These are phyloP conservation scores for Uria aalge DNA, from an alignment of 2,113 vertebrate species.

Conservation along the genomic window DNA sequence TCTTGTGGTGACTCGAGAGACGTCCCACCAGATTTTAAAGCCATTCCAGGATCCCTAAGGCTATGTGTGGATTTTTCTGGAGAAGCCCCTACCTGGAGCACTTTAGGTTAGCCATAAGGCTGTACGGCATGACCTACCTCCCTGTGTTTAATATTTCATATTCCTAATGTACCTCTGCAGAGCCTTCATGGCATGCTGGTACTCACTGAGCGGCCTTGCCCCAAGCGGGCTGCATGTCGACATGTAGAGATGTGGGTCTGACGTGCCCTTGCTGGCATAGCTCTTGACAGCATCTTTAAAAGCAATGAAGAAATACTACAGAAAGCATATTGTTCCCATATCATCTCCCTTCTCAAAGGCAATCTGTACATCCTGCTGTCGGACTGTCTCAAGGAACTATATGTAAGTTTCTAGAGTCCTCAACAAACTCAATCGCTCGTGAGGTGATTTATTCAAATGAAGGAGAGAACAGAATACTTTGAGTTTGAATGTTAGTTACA, in stretches of 20 bases:
- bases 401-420: not conserved
- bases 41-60: not conserved
- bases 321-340: not conserved
- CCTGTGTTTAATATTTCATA: not conserved
- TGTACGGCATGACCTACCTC: not conserved
- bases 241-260: fast-evolving
- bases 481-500: not conserved
- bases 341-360: not conserved
- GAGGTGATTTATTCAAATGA: not conserved
- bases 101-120: fast-evolving
- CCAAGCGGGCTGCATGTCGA: fast-evolving
- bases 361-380: not conserved
- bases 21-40: not conserved
- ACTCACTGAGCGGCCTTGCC: not conserved
- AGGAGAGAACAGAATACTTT: not conserved
- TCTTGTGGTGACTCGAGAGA: not conserved
- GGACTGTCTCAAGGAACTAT: not conserved
- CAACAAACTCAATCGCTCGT: fast-evolving
- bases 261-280: fast-evolving
- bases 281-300: not conserved
- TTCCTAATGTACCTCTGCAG: not conserved
- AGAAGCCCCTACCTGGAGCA: not conserved
- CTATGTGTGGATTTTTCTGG: not conserved
- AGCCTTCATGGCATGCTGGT: too few relatives aligned
- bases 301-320: not conserved